A percentile compares a stretch with the other conserved stretches of the same genome.
Conservation (phyloP, 2,888 invertebrate species). For the Drosophila neonasuta region DNA sequence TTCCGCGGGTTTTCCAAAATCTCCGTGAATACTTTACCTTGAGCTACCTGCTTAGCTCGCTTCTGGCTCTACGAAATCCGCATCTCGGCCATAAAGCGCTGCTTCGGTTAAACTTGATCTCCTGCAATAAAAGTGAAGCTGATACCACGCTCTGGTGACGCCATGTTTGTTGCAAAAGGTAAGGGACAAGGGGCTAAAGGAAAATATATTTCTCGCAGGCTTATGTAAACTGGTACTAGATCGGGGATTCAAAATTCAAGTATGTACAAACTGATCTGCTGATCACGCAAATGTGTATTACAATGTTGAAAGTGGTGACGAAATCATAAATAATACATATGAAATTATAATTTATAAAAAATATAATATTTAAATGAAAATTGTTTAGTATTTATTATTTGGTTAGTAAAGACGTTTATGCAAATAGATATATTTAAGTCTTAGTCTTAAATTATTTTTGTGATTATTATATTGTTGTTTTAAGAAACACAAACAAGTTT, state of each 20-base stretch:
- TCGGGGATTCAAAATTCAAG: slow-evolving; percentile 11
- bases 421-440: too few relatives aligned
- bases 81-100: slow-evolving; percentile 26
- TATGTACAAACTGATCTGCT: background rate
- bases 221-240: slow-evolving; percentile 34
- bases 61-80: background rate
- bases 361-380: too few relatives aligned
- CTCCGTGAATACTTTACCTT: slow-evolving; percentile 37
- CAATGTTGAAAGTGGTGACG: background rate
- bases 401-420: too few relatives aligned
- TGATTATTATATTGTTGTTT: too few relatives aligned
- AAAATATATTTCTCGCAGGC: slow-evolving; percentile 12
- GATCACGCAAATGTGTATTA: background rate
- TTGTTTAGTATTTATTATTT: too few relatives aligned
- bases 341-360: background rate
- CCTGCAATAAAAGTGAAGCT: slow-evolving; percentile 40
- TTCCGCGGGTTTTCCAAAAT: slow-evolving; percentile 57
- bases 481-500: too few relatives aligned
- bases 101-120: slow-evolving; percentile 38
- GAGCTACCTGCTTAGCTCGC: slow-evolving; percentile 39
- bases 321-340: background rate
- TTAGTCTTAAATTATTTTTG: too few relatives aligned
- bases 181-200: slow-evolving; percentile 11
- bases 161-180: slow-evolving; percentile 2
- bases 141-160: slow-evolving; percentile 9